These are phyloP conservation scores for Cataglyphis rosenhaueri DNA, from an alignment of 2,888 invertebrate species.

Conservation along the genomic window DNA sequence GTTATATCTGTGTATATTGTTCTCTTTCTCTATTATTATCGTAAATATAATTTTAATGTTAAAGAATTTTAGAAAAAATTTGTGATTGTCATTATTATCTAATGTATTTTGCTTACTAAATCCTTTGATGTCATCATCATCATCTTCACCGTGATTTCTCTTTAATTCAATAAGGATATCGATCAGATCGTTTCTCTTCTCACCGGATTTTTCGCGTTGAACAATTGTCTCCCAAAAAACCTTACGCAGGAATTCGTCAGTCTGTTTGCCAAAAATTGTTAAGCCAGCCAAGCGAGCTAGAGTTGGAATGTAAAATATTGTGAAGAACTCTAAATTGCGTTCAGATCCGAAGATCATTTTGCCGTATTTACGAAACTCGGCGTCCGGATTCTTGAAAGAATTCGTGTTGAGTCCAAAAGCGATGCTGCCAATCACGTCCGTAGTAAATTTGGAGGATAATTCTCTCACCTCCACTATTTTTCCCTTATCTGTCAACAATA, in stretches of 20 bases:
- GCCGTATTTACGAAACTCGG: conserved; percentile 85
- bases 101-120: conserved; percentile 52
- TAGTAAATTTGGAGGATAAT: conserved; percentile 76
- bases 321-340: conserved; percentile 81
- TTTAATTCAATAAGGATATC: conserved; percentile 85
- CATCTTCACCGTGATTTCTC: conserved; percentile 66
- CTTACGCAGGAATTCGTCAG: conserved; percentile 83
- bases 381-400: conserved; percentile 83
- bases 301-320: conserved; percentile 84
- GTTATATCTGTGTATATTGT: background rate
- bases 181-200: conserved; percentile 84
- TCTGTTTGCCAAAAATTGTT: conserved; percentile 81
- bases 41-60: background rate
- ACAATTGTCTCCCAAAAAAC: conserved; percentile 84
- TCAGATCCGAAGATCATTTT: conserved; percentile 82
- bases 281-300: conserved; percentile 81
- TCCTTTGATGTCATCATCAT: conserved; percentile 53
- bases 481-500: conserved; percentile 57
- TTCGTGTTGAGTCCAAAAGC: conserved; percentile 86
- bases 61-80: background rate
- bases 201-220: conserved; percentile 82
- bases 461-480: conserved; percentile 75
- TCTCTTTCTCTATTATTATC: background rate
- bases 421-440: conserved; percentile 85
- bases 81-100: background rate